Base-by-base conservation (phyloP, 1,140 invertebrate species). In the Trypoxylus dichotomus region DNA sequence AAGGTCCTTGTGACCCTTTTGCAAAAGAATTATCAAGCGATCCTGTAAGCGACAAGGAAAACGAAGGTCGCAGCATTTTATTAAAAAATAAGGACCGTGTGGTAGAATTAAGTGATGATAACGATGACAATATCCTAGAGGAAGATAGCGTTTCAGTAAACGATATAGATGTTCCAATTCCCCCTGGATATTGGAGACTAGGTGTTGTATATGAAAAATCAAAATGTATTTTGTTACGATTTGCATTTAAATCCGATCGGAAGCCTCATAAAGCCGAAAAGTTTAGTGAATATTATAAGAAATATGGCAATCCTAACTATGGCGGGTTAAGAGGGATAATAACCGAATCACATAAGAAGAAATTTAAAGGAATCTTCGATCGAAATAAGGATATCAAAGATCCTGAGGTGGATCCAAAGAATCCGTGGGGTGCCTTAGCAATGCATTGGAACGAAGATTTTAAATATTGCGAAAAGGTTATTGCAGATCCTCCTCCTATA, bases 181-280 rank as follows among this genome's bases (percentile, higher is more conserved):
- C 93, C 21, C 91, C 92, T 42, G 92, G 94, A 54, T 89, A 91
- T 83, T 96, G 94, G 94, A 87, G 94, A 78, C 90, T 94, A 85
- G 94, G 93, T 10, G 82, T 89, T 2, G 82, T 89, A 78, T 87
- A 87, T 85, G 84, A 87, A 11, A 92, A 93, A 84, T 89, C 91
- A 10, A 91, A 92, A 85, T 89, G 88, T 76, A 89, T 95, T 76
- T 89, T 95, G 76, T 86, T 96, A 79, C 86, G 94, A 79, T 95
- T 93, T 88, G 93, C 93, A 63, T 92, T 89, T 24, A 89, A 88
- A 83, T 84, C 88, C 76, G 92, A 94, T 82, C 89, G 88, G 79
- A 92, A 93, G 83, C 86, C 89, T 21, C 84, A 85, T 77, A 89
- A 90, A 79, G 88, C 90, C 41, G 90, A 93, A 81, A 90, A 89